Evolutionary conservation across 2,888 invertebrate genomes (phyloP).

Genomic region (Drosophila setosimentum): DNA sequence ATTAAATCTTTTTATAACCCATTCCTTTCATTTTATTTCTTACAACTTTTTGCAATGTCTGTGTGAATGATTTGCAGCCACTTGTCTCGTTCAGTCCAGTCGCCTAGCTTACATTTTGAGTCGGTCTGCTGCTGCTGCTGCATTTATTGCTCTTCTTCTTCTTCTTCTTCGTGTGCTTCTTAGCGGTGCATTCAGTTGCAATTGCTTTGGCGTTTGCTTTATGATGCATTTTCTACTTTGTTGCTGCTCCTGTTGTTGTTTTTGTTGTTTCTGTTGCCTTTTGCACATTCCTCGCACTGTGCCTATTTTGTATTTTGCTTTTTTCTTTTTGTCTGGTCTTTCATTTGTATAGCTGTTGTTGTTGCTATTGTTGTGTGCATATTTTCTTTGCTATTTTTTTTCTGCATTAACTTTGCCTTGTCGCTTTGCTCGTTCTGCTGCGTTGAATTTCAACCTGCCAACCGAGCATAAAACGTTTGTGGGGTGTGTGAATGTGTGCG

Average conservation of each 20-base stretch:
- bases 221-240: slow-evolving; percentile 69
- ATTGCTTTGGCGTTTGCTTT: slow-evolving; percentile 56
- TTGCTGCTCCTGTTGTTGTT: slow-evolving; percentile 9
- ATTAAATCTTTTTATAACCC: not conserved
- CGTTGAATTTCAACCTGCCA: slow-evolving; percentile 80
- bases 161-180: slow-evolving; percentile 17
- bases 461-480: slow-evolving; percentile 55
- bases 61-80: slow-evolving; percentile 52
- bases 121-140: slow-evolving; percentile 15
- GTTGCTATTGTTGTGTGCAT: slow-evolving; percentile 26
- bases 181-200: slow-evolving; percentile 55
- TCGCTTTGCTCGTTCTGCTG: slow-evolving; percentile 78
- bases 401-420: slow-evolving; percentile 67
- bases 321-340: slow-evolving; percentile 62
- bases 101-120: slow-evolving; percentile 4
- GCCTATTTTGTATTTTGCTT: slow-evolving; percentile 64
- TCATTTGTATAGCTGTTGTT: slow-evolving; percentile 34
- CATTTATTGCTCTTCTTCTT: slow-evolving; percentile 18
- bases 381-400: slow-evolving; percentile 64
- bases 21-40: not conserved
- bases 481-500: slow-evolving; percentile 3
- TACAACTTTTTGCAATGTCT: slow-evolving; percentile 13
- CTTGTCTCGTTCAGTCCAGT: slow-evolving; percentile 38
- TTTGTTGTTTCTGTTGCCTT: slow-evolving; percentile 23
- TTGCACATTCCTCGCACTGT: slow-evolving; percentile 66